Evolutionary conservation across 2,888 invertebrate genomes (phyloP).

Genomic region (Drosophila neonasuta): DNA sequence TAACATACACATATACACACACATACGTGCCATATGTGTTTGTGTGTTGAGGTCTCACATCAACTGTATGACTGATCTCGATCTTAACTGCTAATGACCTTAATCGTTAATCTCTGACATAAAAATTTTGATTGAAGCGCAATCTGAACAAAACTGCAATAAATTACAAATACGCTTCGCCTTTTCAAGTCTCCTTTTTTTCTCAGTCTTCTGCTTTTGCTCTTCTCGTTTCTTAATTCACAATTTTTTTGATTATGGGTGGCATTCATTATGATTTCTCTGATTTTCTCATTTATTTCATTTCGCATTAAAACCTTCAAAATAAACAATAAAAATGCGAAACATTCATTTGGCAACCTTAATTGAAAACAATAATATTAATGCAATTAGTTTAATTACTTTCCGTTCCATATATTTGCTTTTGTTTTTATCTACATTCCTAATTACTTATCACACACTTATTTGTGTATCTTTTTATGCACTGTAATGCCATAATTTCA

Average conservation of each 20-base stretch:
- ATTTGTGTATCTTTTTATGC: slow-evolving; percentile 17
- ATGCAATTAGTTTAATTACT: neutral
- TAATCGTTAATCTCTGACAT: slow-evolving; percentile 81
- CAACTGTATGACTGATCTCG: slow-evolving; percentile 72
- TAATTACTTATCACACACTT: slow-evolving; percentile 2
- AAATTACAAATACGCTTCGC: slow-evolving; percentile 50
- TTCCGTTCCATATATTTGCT: too few species aligned
- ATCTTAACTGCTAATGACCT: slow-evolving; percentile 80
- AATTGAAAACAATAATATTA: neutral
- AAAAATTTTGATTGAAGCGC: slow-evolving; percentile 78
- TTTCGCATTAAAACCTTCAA: neutral
- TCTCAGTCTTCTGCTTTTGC: neutral
- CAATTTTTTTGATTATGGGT: slow-evolving; percentile 42
- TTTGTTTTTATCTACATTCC: neutral
- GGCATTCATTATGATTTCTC: slow-evolving; percentile 27
- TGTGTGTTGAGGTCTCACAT: slow-evolving; percentile 31
- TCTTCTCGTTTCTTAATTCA: neutral
- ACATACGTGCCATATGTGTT: neutral
- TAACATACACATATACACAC: neutral
- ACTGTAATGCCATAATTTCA: slow-evolving; percentile 57
- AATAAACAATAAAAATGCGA: neutral
- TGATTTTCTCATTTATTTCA: slow-evolving; percentile 16
- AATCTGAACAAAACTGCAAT: slow-evolving; percentile 67
- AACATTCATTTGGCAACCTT: neutral
- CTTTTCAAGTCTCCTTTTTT: slow-evolving; percentile 12